Conservation (phyloP, 2,888 invertebrate genomes). For the Boloria euphrosyne region DNA sequence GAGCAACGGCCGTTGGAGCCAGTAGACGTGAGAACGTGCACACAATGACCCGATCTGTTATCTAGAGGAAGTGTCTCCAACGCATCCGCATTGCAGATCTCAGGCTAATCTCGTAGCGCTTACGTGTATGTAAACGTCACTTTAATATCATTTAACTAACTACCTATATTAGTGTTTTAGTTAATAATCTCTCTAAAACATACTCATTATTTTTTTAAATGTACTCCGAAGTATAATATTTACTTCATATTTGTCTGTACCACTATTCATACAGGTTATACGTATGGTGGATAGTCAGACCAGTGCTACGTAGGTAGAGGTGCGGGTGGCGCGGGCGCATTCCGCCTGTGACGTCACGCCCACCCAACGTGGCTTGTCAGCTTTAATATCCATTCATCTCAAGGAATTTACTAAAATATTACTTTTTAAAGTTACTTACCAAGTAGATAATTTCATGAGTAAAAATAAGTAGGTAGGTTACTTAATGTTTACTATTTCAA, state of each 20-base stretch:
- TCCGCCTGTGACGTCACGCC: constrained; percentile 81
- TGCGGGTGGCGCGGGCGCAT: constrained; percentile 70
- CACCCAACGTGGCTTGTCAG: constrained; percentile 76
- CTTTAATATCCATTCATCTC: constrained; percentile 66
- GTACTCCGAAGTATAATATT: neutral
- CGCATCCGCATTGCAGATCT: constrained; percentile 67
- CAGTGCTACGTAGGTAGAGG: constrained; percentile 57
- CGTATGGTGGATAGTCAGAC: constrained; percentile 41
- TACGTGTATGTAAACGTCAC: constrained; percentile 41
- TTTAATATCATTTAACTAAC: neutral
- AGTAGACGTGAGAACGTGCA: constrained; percentile 59
- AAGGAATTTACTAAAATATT: constrained; percentile 21
- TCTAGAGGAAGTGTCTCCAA: constrained; percentile 70
- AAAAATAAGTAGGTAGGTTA: no score
- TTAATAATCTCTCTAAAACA: neutral
- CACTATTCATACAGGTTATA: constrained; percentile 9
- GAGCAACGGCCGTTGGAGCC: constrained; percentile 28
- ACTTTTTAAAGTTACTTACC: neutral
- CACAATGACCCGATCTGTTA: constrained; percentile 63
- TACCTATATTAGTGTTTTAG: neutral
- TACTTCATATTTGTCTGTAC: neutral
- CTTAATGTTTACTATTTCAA: no score
- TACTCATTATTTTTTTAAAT: neutral
- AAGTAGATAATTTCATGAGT: neutral
- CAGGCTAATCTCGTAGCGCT: constrained; percentile 58